Conservation (phyloP, 2,888 invertebrate genomes). For the Hirtodrosophila trivittata region DNA sequence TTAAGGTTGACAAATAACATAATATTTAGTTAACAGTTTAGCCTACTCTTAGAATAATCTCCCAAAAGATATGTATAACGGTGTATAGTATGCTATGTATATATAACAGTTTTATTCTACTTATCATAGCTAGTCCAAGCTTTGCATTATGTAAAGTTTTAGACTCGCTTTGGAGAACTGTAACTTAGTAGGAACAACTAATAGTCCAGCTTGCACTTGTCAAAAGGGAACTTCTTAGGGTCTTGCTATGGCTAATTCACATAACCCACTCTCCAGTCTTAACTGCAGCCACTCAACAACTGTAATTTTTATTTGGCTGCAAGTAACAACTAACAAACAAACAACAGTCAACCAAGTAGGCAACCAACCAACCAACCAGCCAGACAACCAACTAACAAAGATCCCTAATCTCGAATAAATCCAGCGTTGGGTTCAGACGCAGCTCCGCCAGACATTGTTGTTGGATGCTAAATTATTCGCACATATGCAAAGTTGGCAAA, state of each 20-base stretch:
- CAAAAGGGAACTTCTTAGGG: slow-evolving; percentile 32
- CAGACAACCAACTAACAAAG: slow-evolving; percentile 69
- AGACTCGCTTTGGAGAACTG: not conserved
- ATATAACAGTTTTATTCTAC: no score
- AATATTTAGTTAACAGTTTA: no score
- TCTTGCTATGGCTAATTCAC: slow-evolving; percentile 44
- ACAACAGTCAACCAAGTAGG: slow-evolving; percentile 38
- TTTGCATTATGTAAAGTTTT: no score
- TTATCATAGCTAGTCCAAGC: no score
- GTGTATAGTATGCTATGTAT: no score
- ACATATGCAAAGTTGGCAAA: slow-evolving; percentile 80
- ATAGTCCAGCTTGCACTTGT: slow-evolving; percentile 25
- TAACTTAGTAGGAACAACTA: slow-evolving; percentile 11
- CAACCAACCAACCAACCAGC: slow-evolving; percentile 25
- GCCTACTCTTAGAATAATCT: no score
- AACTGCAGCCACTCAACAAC: slow-evolving; percentile 57
- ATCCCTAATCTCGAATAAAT: slow-evolving; percentile 79
- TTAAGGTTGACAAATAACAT: no score
- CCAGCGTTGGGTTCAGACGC: slow-evolving; percentile 57
- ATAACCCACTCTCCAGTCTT: slow-evolving; percentile 35
- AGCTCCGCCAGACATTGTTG: slow-evolving; percentile 28
- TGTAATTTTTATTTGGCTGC: slow-evolving; percentile 72
- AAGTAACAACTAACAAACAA: slow-evolving; percentile 45
- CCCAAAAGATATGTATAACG: no score
- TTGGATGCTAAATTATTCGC: slow-evolving; percentile 72